phyloP scores from a whole-genome alignment of 2,888 invertebrate genomes.

The Pachydiplax longipennis region DNA sequence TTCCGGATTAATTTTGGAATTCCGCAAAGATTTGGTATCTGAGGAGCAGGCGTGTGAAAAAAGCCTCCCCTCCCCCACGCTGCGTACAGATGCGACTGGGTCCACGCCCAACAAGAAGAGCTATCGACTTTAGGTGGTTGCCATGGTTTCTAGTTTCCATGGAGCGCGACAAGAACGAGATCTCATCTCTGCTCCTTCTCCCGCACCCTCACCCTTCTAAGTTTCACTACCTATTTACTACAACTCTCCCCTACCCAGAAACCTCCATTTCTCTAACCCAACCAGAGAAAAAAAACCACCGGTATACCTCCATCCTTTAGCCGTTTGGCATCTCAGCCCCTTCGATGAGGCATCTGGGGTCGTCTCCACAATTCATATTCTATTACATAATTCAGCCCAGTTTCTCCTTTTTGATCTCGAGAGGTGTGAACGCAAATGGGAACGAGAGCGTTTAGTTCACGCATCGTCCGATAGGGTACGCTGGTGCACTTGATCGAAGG shows the following conservation, averaged over 20 bases:
- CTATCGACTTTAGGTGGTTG: constrained; percentile 1
- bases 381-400: not conserved
- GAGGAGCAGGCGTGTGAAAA: not conserved
- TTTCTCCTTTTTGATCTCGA: not conserved
- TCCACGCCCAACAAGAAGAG: not conserved
- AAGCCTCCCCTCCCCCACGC: not conserved
- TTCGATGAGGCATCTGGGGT: not conserved
- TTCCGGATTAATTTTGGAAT: not conserved
- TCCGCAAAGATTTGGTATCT: not conserved
- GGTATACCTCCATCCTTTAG: no score
- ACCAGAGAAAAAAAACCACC: no score
- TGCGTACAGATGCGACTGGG: not conserved
- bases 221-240: not conserved
- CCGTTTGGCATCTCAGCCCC: not conserved
- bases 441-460: not conserved
- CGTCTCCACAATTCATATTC: not conserved
- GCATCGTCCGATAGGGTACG: not conserved
- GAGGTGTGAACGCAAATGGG: not conserved
- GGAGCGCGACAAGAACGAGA: not conserved
- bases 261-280: no score
- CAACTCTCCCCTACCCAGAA: no score
- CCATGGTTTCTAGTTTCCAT: not conserved
- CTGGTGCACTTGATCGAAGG: not conserved
- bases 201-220: not conserved
- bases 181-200: not conserved